Base-by-base conservation (phyloP, 2,888 invertebrate species). In the Pammene aurita region DNA sequence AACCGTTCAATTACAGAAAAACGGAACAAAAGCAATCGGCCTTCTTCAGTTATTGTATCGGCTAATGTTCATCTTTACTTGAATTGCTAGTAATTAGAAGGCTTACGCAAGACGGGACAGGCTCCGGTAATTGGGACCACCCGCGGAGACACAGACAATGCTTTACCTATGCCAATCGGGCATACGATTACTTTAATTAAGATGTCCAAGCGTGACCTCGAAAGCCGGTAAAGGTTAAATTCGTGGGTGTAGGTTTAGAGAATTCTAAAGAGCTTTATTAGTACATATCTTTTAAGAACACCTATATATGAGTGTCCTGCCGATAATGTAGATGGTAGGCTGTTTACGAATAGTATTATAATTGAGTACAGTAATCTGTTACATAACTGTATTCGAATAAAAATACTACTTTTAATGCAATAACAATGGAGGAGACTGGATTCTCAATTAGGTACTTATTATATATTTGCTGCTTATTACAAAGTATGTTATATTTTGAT, bases 51-150 rank as follows among this genome's bases (percentile, higher is more conserved):
- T 75, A 74, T 73, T 72, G 68, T 74, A 71, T 73, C 73, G 73
- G 72, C 77, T 77, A 82, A 84, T 84, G 80, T 77, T 77, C 77
- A 80, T 78, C 76, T 84, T 83, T 84, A 84, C 80, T 82, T 83
- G 80, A 85, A 85, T 78, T 82, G 77, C 81, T 83, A 80, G 85
- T 86, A 86, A 86, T 87, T 84, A 85, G 64, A 70, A 67, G 81
- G 79, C 79, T 83, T 81, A 78, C 79, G 79, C 77, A 82, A 82
- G 77, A 58, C 75, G 74, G 77, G 78, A 80, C 75, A 71, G 72
- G 63, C 54, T 64, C 70, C 63, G 80, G 82, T 85, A 83, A 86
- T 86, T 83, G 82, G 80, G 87, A 87, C 87, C 87, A 87, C 87
- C 86, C 84, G 77, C 78, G 80, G 70, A 75, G 81, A 38, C 50